These are phyloP conservation scores for Samia ricini DNA, from an alignment of 1,140 invertebrate species.

Conservation along the genomic window DNA sequence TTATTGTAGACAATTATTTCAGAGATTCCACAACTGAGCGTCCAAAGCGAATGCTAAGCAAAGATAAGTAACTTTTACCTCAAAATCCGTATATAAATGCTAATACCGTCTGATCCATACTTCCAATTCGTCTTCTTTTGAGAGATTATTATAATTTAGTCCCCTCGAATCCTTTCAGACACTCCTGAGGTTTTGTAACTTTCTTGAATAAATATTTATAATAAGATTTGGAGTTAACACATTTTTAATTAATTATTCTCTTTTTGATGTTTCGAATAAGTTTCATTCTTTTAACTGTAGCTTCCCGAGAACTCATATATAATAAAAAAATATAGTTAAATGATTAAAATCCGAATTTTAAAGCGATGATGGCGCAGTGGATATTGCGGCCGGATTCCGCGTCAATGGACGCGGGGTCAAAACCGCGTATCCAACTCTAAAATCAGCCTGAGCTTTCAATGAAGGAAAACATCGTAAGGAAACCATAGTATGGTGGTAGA, in stretches of 20 bases:
- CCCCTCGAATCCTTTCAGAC: constrained; percentile 51
- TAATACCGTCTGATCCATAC: constrained; percentile 62
- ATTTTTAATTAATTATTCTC: constrained; percentile 31
- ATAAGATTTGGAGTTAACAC: constrained; percentile 27
- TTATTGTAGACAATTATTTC: constrained; percentile 1
- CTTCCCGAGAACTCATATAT: not conserved
- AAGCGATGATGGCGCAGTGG: no score
- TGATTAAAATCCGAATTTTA: no score
- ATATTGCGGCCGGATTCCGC: no score
- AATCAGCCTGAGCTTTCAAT: no score
- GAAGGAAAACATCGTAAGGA: no score
- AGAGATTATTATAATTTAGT: constrained; percentile 67
- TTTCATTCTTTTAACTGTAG: not conserved
- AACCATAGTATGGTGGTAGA: no score
- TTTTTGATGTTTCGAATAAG: constrained; percentile 9
- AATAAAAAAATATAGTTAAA: not conserved
- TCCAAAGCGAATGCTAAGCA: constrained; percentile 44
- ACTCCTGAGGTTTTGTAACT: constrained; percentile 48
- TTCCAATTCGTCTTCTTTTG: constrained; percentile 61
- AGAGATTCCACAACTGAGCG: constrained; percentile 9
- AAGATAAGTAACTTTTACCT: constrained; percentile 61
- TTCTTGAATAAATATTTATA: constrained; percentile 52
- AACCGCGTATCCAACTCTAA: no score
- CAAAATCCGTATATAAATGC: constrained; percentile 68
- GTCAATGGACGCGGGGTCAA: no score